phyloP scores from a whole-genome alignment of 2,113 vertebrate species.

The Semicossyphus pulcher region DNA sequence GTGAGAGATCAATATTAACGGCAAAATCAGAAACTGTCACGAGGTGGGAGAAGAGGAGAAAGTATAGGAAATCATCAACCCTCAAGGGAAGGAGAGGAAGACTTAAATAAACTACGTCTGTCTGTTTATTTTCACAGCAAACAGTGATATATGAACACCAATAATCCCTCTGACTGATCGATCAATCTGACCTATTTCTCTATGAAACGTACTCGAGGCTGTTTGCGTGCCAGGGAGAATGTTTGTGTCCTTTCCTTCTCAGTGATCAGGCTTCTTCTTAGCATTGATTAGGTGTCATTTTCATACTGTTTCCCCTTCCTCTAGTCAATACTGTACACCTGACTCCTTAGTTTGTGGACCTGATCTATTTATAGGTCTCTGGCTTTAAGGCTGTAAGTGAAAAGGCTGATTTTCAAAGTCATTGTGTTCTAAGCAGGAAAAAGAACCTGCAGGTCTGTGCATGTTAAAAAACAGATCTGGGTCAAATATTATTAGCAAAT shows the following conservation, averaged over 20 bases:
- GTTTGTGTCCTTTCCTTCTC: slow-evolving; percentile 37
- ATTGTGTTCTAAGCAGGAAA: slow-evolving; percentile 14
- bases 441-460: neutral
- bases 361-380: slow-evolving; percentile 57
- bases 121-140: slow-evolving; percentile 35
- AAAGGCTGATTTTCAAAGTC: slow-evolving; percentile 46
- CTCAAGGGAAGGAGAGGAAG: neutral
- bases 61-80: slow-evolving; percentile 25
- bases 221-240: slow-evolving; percentile 6
- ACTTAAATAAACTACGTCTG: slow-evolving; percentile 37
- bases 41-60: slow-evolving; percentile 11
- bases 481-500: slow-evolving; percentile 19
- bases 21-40: slow-evolving; percentile 20
- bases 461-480: slow-evolving; percentile 11
- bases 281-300: slow-evolving; percentile 76
- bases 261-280: slow-evolving; percentile 52
- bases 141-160: slow-evolving; percentile 51
- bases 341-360: slow-evolving; percentile 54
- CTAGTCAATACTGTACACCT: slow-evolving; percentile 61
- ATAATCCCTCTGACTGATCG: slow-evolving; percentile 46
- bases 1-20: slow-evolving; percentile 78
- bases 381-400: slow-evolving; percentile 21
- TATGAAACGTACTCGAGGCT: slow-evolving; percentile 11
- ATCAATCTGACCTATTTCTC: slow-evolving; percentile 57
- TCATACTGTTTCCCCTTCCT: slow-evolving; percentile 53